Base-by-base conservation (phyloP, 2,888 invertebrate species). In the Marronus borbonicus region DNA sequence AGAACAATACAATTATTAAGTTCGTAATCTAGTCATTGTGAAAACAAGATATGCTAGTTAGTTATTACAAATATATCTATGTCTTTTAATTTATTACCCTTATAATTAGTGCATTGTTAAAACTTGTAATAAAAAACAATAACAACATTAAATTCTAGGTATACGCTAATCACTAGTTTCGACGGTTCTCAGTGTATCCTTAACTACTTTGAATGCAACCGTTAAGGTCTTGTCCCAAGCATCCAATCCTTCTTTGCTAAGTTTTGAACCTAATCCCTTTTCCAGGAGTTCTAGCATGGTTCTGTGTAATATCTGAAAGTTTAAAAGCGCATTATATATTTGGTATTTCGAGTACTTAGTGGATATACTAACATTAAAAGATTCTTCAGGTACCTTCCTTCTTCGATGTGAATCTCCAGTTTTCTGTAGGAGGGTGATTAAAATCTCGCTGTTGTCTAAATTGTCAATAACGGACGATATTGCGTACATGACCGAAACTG, bases 391-490 rank as follows among this genome's bases (percentile, higher is more conserved):
- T 20, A 83, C 80, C 17, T 80, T 78, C 76, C 81, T 81, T 78
- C 70, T 80, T 8, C 65, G 80, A 82, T 90, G 90, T 5, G 58
- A 39, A 7, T 12, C 14, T 60, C 60, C 72, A n/a, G 89, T 89
- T 83, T 88, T 90, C 75, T 87, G 81, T 50, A 91, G 88, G 78
- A 90, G 87, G 80, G 90, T 89, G 1, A 89, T 87, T 74, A 92
- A 85, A 77, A 86, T 86, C 49, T 88, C 89, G 7, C 88, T 84
- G 83, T 91, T 90, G 75, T 90, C 89, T 79, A 92, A 85, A 77
- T 89, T 89, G 82, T 91, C 90, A 58, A 92, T 88, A 31, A 90
- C 85, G 31, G 88, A 89, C 66, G 87, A 88, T 76, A 92, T 83
- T 5, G 90, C 88, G 80, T 89, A 88, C 84, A 90, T 86, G 60